Percentiles rank a stretch among this genome's conserved stretches.
Evolutionary conservation across 2,888 invertebrate genomes (phyloP).

Genomic region (Rosalia funebris): DNA sequence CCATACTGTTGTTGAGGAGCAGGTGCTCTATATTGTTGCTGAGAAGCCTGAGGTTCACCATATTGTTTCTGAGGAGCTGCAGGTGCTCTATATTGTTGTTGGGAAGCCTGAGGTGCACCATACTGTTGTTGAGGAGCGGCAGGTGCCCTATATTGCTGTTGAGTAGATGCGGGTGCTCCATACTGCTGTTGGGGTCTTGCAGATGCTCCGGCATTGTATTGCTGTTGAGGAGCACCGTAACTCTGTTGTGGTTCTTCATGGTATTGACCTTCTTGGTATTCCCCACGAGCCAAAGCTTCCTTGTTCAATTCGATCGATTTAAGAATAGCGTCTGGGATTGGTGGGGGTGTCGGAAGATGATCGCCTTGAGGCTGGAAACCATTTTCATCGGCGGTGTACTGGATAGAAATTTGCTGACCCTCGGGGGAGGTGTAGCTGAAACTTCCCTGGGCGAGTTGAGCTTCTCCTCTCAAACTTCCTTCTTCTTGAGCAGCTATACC

Average conservation of each 20-base stretch:
- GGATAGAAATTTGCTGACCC: constrained; percentile 61
- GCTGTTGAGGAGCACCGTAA: constrained; percentile 8
- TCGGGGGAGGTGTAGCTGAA: constrained; percentile 53
- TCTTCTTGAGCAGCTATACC: constrained; percentile 64
- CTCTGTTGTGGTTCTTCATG: constrained; percentile 16
- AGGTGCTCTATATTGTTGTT: constrained; percentile 6
- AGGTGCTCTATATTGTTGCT: constrained; percentile 6
- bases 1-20: constrained; percentile 10
- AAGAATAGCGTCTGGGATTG: constrained; percentile 72
- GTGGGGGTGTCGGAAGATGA: constrained; percentile 72
- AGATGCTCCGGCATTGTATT: not conserved
- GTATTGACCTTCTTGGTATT: constrained; percentile 36
- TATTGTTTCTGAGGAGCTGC: not conserved
- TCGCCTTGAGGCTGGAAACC: constrained; percentile 73
- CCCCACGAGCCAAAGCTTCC: constrained; percentile 44
- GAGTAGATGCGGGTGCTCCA: constrained; percentile 5
- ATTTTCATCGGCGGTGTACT: constrained; percentile 76
- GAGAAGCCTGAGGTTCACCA: not conserved
- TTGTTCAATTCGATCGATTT: constrained; percentile 39
- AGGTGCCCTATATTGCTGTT: constrained; percentile 7
- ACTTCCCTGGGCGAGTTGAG: constrained; percentile 48
- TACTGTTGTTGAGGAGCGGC: constrained; percentile 2
- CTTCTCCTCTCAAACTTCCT: constrained; percentile 53
- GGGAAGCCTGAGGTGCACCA: not conserved
- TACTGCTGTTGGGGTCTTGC: constrained; percentile 8